Evolutionary conservation across 2,888 invertebrate species (phyloP).

Genomic region (Phymatocera aterrima): DNA sequence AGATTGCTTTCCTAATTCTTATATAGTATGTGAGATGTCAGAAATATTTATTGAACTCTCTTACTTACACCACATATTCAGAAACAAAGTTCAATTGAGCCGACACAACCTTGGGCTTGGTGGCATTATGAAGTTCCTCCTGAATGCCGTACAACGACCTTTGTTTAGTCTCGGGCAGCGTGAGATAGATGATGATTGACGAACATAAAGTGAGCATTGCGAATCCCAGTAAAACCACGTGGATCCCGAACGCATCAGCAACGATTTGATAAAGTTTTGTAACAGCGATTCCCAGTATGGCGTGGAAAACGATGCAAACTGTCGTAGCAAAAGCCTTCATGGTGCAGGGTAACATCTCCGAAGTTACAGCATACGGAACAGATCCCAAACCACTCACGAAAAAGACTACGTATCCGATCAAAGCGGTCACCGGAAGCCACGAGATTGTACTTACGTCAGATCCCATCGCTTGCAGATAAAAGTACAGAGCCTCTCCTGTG

Average conservation of each 20-base stretch:
- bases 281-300: conserved; percentile 38
- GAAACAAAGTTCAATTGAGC: too few species aligned
- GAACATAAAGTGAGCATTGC: conserved; percentile 22
- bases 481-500: conserved; percentile 38
- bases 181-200: conserved; percentile 15
- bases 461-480: not conserved
- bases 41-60: too few species aligned
- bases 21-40: too few species aligned
- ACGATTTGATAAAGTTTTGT: conserved; percentile 48
- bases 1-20: too few species aligned
- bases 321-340: conserved; percentile 52
- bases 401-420: conserved; percentile 14
- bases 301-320: conserved; percentile 45
- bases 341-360: conserved; percentile 55
- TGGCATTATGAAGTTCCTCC: conserved; percentile 1
- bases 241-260: conserved; percentile 21
- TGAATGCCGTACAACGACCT: conserved; percentile 55
- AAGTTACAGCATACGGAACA: conserved; percentile 48
- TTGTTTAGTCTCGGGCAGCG: conserved; percentile 55
- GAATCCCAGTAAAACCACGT: conserved; percentile 50
- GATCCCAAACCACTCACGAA: conserved; percentile 47
- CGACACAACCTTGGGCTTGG: not conserved
- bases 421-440: conserved; percentile 41
- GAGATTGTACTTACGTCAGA: not conserved
- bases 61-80: too few species aligned